phyloP scores from a whole-genome alignment of 2,113 vertebrate species.

The Eleginops maclovinus region DNA sequence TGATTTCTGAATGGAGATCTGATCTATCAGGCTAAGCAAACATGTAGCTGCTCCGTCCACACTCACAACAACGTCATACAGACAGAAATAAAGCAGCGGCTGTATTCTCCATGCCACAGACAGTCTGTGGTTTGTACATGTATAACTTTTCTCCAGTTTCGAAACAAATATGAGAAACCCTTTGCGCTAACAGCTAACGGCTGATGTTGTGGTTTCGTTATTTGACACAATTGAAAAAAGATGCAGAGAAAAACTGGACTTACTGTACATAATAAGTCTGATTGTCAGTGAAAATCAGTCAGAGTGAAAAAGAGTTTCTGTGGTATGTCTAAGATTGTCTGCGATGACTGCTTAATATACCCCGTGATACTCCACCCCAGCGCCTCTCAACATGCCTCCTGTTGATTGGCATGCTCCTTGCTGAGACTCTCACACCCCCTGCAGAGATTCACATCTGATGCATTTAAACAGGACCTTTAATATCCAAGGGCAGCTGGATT shows the following conservation, averaged over 20 bases:
- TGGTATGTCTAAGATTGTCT: conserved; percentile 6
- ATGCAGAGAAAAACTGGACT: not conserved
- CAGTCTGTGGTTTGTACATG: too few species aligned
- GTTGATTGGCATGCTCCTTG: conserved; percentile 21
- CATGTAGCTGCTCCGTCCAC: too few species aligned
- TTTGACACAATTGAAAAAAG: too few species aligned
- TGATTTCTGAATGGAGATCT: too few species aligned
- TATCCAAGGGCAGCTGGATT: conserved; percentile 24
- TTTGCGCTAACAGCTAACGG: too few species aligned
- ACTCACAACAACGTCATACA: too few species aligned
- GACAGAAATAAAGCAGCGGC: too few species aligned
- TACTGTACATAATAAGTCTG: not conserved
- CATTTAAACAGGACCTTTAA: conserved; percentile 6
- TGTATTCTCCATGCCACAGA: too few species aligned
- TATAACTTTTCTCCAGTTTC: too few species aligned
- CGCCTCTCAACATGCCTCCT: conserved; percentile 25
- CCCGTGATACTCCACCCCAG: not conserved
- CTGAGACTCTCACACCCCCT: conserved; percentile 26
- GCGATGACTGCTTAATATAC: conserved; percentile 1
- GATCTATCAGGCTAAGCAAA: too few species aligned
- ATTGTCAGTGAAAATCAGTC: not conserved
- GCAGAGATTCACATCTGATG: conserved; percentile 39
- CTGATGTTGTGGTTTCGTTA: too few species aligned
- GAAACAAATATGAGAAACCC: too few species aligned
- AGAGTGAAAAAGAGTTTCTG: not conserved